Conservation (phyloP, 2,113 vertebrate species). For the Alethe castanea region DNA sequence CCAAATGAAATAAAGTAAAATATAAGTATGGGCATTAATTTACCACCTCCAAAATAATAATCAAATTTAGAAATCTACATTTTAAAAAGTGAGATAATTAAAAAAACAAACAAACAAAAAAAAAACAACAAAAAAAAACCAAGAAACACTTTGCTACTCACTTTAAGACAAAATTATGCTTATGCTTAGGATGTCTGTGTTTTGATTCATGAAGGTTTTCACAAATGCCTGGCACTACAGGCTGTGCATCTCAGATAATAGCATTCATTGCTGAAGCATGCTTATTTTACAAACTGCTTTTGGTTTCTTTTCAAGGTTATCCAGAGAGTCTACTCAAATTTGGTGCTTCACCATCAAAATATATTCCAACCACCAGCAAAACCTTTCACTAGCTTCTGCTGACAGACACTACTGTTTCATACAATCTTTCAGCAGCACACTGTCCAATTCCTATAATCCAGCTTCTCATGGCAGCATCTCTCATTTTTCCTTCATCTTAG, state of each 20-base stretch:
- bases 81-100: background rate
- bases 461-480: background rate
- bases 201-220: background rate
- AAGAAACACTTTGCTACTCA: fast-evolving
- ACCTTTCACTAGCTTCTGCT: background rate
- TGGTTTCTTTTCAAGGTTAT: background rate
- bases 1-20: background rate
- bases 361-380: background rate
- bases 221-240: background rate
- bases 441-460: background rate
- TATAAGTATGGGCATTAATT: background rate
- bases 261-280: background rate
- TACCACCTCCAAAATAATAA: background rate
- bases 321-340: background rate
- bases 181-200: background rate
- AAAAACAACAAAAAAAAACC: background rate
- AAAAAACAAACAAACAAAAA: background rate
- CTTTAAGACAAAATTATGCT: background rate
- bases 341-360: background rate
- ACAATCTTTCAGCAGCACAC: background rate
- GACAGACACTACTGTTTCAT: background rate
- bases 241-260: background rate
- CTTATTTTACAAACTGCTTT: background rate
- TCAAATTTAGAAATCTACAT: background rate
- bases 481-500: background rate